Percentiles rank a stretch among this genome's conserved stretches.
These are phyloP conservation scores for Xenopus laevis DNA, from an alignment of 2,113 vertebrate species.

Conservation along the genomic window DNA sequence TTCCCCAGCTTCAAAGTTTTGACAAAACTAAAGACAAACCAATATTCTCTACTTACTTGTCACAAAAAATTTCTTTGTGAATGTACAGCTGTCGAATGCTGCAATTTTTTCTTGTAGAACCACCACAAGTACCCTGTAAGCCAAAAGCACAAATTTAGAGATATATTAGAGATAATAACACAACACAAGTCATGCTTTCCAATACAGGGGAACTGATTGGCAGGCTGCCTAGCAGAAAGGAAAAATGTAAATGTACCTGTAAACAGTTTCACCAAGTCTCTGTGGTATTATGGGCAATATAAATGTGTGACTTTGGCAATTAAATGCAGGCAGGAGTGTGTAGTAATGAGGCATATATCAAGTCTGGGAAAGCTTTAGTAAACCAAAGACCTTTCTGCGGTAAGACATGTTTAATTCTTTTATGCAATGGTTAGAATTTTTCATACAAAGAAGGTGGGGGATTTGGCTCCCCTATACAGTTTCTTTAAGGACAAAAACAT, in stretches of 20 bases:
- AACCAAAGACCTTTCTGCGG: neutral
- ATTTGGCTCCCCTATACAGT: too few species aligned
- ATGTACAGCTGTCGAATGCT: constrained; percentile 96
- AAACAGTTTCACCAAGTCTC: neutral
- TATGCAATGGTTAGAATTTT: neutral
- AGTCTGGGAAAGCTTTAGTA: constrained; percentile 2
- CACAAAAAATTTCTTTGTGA: constrained; percentile 97
- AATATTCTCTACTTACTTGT: constrained; percentile 79
- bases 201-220: neutral
- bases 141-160: neutral
- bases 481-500: too few species aligned
- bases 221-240: neutral
- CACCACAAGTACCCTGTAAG: constrained; percentile 85
- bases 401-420: too few species aligned
- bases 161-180: neutral
- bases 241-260: neutral
- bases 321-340: neutral
- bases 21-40: too few species aligned
- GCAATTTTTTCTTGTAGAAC: constrained; percentile 97
- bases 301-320: constrained; percentile 11
- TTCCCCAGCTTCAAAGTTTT: too few species aligned
- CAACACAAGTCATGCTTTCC: neutral
- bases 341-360: neutral
- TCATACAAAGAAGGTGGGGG: neutral
- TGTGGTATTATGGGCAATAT: constrained; percentile 16